Percentiles rank a stretch among this genome's conserved stretches.
Evolutionary conservation across 2,888 invertebrate genomes (phyloP).

Genomic region (Torymus texanus): DNA sequence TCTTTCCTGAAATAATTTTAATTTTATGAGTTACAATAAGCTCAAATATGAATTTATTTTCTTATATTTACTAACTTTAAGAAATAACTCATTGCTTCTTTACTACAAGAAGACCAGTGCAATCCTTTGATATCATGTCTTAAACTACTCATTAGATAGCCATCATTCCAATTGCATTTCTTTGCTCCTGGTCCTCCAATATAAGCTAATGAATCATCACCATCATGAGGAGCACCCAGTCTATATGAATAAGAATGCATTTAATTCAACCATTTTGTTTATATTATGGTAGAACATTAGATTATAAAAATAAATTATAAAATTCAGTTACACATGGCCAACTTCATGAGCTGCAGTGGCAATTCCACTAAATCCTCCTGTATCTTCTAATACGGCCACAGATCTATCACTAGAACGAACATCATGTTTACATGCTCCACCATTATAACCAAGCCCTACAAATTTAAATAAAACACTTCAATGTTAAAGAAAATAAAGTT

Average conservation of each 20-base stretch:
- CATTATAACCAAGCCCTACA: constrained; percentile 65
- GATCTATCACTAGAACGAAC: constrained; percentile 57
- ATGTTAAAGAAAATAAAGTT: neutral
- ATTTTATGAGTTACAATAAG: neutral
- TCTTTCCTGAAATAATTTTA: constrained; percentile 36
- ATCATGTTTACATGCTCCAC: constrained; percentile 64
- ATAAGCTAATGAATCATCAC: constrained; percentile 48
- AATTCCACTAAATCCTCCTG: constrained; percentile 67
- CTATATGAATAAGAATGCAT: neutral
- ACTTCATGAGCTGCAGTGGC: constrained; percentile 67
- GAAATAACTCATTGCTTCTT: constrained; percentile 50
- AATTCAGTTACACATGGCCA: constrained; percentile 65
- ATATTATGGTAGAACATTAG: no score
- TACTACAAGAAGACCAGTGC: constrained; percentile 54
- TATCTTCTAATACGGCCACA: constrained; percentile 66
- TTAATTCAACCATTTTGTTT: no score
- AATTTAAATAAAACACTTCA: neutral
- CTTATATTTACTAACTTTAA: constrained; percentile 41
- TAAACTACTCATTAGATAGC: constrained; percentile 56
- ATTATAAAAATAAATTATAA: no score
- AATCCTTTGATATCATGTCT: constrained; percentile 51
- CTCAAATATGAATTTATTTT: neutral
- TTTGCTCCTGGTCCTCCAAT: constrained; percentile 56
- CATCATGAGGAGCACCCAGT: constrained; percentile 38
- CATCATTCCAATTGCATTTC: constrained; percentile 54